Percentiles rank a stretch among this genome's conserved stretches.
Evolutionary conservation across 2,888 invertebrate species (phyloP).

Genomic region (Himalopsyche kuldschensis): DNA sequence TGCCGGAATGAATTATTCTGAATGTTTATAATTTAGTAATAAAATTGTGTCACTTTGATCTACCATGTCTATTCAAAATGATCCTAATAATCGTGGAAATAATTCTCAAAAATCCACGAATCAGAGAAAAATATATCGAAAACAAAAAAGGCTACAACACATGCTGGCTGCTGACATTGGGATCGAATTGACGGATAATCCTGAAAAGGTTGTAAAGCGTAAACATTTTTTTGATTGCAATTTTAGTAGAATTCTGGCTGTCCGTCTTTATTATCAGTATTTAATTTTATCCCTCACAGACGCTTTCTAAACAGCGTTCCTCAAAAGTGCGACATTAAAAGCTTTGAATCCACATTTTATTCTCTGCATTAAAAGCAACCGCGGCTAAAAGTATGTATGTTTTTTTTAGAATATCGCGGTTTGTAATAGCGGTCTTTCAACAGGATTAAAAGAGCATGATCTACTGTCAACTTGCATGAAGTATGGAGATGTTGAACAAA

Average conservation of each 20-base stretch:
- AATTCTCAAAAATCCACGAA: not conserved
- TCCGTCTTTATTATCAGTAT: too few relatives aligned
- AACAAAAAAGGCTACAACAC: constrained; percentile 25
- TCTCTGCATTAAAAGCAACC: not conserved
- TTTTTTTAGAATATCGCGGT: constrained; percentile 69
- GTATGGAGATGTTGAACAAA: constrained; percentile 60
- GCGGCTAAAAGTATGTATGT: not conserved
- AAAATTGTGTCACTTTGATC: not conserved
- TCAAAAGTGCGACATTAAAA: too few relatives aligned
- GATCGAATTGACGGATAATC: not conserved
- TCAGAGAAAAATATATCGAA: constrained; percentile 17
- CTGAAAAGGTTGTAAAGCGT: constrained; percentile 7
- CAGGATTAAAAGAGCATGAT: constrained; percentile 70
- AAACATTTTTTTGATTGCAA: not conserved
- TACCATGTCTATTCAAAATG: not conserved
- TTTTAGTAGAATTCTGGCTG: too few relatives aligned
- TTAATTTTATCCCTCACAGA: too few relatives aligned
- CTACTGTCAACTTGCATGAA: constrained; percentile 59
- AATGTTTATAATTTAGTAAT: not conserved
- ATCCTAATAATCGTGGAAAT: not conserved
- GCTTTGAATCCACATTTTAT: not conserved
- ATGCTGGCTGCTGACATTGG: constrained; percentile 23
- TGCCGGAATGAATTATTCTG: too few relatives aligned
- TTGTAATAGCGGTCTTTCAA: constrained; percentile 87
- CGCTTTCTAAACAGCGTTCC: too few relatives aligned